Evolutionary conservation across 2,797 vertebrate genomes (phyloP), one percentile per base, ranked within the genome.

Genomic region (Hipposideros larvatus): DNA sequence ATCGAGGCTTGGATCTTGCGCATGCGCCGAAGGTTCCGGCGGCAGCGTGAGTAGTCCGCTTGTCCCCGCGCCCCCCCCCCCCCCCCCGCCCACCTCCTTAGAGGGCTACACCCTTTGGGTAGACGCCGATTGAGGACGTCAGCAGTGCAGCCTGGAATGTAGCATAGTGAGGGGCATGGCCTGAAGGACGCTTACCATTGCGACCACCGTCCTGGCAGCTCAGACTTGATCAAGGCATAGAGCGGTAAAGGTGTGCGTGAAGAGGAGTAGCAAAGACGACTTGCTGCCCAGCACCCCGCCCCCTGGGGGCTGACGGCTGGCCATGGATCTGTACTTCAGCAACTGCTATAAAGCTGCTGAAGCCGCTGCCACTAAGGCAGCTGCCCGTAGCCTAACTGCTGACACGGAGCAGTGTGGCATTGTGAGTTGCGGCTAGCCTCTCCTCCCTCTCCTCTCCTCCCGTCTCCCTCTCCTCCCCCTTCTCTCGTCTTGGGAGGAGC

Each of bases 311-410:
- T 91, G 65, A 71, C 3, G 65, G 85, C 68, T 34, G 41, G 46
- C 85, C 41, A 90, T 95, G 95, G 94, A 97, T 10, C 63, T 74
- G n/a, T 93, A 94, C 43, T n/a, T 89, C 31, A 28, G 11, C 2
- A 83, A 51, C 59, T 85, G 80, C 37, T 16, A 1, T n/a, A 90
- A 96, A 65, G 28, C n/a, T 75, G 87, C 46, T 0, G 5, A 90
- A 70, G 75, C 61, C 0, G 48, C 89, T 1, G 41, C 91, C 48
- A 5, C 41, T 6, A 83, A 96, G 48, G 92, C 16, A 0, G 43
- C 92, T 4, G 21, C 92, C 15, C 15, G 65, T 41, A 71, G 4
- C 57, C 7, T 53, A 11, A 84, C 59, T 19, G 13, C 4, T 1
- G 8, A 53, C 3, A 68, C 28, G 46, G 11, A 87, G 0, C 31